Percentiles rank a stretch among this genome's conserved stretches.
Evolutionary conservation across 2,888 invertebrate species (phyloP).

Genomic region (Dryococelus australis): DNA sequence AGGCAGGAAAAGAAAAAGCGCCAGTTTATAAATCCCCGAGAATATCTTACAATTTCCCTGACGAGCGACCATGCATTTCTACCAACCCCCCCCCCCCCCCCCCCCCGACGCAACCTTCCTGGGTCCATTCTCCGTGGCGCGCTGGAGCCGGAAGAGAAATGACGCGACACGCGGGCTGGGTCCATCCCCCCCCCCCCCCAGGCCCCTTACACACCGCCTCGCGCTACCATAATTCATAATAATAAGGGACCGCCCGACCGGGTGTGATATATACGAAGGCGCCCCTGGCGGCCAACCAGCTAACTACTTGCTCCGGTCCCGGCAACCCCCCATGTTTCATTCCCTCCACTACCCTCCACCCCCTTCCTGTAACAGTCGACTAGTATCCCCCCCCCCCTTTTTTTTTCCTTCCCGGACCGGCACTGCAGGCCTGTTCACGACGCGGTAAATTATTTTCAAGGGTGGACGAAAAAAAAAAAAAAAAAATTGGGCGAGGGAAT

Average conservation of each 20-base stretch:
- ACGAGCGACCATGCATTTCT: neutral
- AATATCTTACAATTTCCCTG: conserved; percentile 16
- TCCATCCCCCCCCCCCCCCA: neutral
- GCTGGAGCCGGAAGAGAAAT: conserved; percentile 35
- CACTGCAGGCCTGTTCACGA: neutral
- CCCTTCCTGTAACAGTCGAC: too few species aligned
- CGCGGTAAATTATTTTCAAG: conserved; percentile 16
- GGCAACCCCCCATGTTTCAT: conserved; percentile 28
- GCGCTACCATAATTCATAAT: neutral
- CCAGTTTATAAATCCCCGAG: neutral
- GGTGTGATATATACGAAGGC: neutral
- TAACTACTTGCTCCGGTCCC: neutral
- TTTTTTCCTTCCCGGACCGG: neutral
- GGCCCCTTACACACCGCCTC: too few species aligned
- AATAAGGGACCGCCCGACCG: neutral
- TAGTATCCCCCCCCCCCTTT: neutral
- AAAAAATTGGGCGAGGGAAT: neutral
- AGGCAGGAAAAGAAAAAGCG: neutral
- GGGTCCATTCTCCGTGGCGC: conserved; percentile 57
- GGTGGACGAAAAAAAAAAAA: neutral
- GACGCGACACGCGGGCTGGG: neutral
- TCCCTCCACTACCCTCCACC: neutral
- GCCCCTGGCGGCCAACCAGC: conserved; percentile 16
- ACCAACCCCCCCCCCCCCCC: conserved; percentile 55
- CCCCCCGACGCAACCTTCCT: conserved; percentile 46